Evolutionary conservation across 2,888 invertebrate genomes (phyloP).

Genomic region (Heliconius cydno): DNA sequence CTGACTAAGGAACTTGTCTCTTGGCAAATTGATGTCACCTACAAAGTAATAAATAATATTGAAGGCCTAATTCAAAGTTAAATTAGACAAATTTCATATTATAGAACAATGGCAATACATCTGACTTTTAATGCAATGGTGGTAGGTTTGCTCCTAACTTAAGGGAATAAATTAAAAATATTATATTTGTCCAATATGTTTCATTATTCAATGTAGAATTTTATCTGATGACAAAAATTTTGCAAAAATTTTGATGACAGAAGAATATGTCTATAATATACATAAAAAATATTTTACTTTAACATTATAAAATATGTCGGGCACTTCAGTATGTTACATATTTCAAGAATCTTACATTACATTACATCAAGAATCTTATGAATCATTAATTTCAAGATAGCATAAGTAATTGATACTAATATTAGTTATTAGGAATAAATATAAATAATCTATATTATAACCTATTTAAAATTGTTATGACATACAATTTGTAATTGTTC

Average conservation of each 20-base stretch:
- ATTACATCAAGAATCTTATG: background rate
- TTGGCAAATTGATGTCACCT: constrained; percentile 95
- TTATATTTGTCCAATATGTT: too few species aligned
- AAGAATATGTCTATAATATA: too few species aligned
- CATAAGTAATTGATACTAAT: background rate
- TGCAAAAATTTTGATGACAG: too few species aligned
- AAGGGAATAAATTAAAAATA: background rate
- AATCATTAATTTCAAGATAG: background rate
- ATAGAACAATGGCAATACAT: background rate
- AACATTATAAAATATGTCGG: too few species aligned
- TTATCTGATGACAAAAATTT: too few species aligned
- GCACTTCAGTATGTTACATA: background rate
- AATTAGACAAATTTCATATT: background rate
- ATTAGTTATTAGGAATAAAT: background rate
- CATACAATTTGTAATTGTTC: too few species aligned
- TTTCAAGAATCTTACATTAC: background rate
- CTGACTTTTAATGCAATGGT: too few species aligned
- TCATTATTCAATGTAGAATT: too few species aligned
- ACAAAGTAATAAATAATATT: constrained; percentile 31
- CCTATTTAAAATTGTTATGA: too few species aligned
- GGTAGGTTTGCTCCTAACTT: background rate
- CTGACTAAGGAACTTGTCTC: constrained; percentile 96
- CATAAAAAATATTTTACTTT: too few species aligned
- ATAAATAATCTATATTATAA: background rate
- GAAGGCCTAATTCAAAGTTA: background rate